Base-by-base conservation (phyloP, 2,888 invertebrate species). In the Cheilosia vernalis region DNA sequence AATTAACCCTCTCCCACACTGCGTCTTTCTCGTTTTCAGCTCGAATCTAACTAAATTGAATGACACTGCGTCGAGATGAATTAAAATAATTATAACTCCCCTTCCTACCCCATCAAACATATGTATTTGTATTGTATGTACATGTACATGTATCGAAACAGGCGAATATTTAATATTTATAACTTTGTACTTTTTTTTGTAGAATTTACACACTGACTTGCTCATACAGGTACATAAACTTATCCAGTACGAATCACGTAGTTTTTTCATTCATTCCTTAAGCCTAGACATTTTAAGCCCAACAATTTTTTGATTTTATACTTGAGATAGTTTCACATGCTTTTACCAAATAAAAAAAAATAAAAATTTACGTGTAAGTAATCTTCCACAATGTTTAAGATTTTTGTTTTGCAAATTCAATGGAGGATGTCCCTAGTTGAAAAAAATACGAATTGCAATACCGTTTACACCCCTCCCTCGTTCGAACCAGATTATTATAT, bases 161-260 rank as follows among this genome's bases (percentile, higher is more conserved):
- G 77, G 82, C 82, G 53, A 77, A 70, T 74, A 47, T 33, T 66
- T 42, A 42, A 42, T 42, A 66, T 72, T 63, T 76, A 55, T 64
- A 74, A 74, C 56, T 61, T 87, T 88, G 87, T 88, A 87, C 88
- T 89, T 90, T 89, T 89, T 90, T 90, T 91, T 91, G 89, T 92
- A 92, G 91, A 91, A 91, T 89, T 88, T 91, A 90, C 91, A 91
- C 90, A 89, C 90, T 89, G 91, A 92, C 89, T 89, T 91, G 90
- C 90, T 92, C 90, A 90, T 90, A 89, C 91, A 92, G 91, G 91
- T 92, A 91, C 87, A 87, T 72, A 80, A 67, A 73, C 70, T 85
- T 78, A 76, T 79, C 47, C 76, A 73, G 67, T 86, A 64, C 77
- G 17, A 69, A 69, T 73, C 86, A 82, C 78, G 82, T 85, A 85